Conservation (phyloP, 2,888 invertebrate genomes). For the Sicus ferrugineus region DNA sequence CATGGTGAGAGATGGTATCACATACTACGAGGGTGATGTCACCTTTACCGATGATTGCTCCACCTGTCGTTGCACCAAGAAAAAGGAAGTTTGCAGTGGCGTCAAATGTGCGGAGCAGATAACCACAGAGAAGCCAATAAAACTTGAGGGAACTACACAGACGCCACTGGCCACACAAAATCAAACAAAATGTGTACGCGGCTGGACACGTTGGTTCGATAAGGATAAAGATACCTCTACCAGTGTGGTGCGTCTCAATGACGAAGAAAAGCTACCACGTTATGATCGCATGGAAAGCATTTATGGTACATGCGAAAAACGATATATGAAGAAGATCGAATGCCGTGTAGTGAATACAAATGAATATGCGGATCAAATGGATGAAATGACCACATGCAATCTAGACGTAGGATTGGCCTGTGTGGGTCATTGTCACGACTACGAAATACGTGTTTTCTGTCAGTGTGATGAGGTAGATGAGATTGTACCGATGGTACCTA, state of each 20-base stretch:
- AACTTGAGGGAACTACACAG: conserved; percentile 46
- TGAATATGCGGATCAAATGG: conserved; percentile 72
- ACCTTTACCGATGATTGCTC: conserved; percentile 81
- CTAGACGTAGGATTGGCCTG: conserved; percentile 78
- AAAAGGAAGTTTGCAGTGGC: conserved; percentile 75
- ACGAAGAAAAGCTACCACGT: conserved; percentile 59
- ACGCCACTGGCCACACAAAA: conserved; percentile 49
- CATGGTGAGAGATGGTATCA: conserved; percentile 72
- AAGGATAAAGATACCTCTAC: conserved; percentile 55
- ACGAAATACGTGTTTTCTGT: conserved; percentile 82
- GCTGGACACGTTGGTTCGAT: conserved; percentile 85
- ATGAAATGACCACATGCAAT: conserved; percentile 79
- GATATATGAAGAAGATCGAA: conserved; percentile 75
- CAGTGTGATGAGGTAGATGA: conserved; percentile 64
- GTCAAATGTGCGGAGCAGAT: conserved; percentile 68
- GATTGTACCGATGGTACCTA: conserved; percentile 43
- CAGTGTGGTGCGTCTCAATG: conserved; percentile 54
- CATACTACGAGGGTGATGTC: conserved; percentile 80
- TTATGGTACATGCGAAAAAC: conserved; percentile 69
- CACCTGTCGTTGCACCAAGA: conserved; percentile 79
- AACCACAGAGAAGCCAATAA: conserved; percentile 31
- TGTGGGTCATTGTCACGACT: conserved; percentile 76
- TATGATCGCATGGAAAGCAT: conserved; percentile 58
- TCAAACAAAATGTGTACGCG: conserved; percentile 69
- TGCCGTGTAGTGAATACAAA: conserved; percentile 76